phyloP scores from a whole-genome alignment of 2,797 vertebrate genomes.

The Coluber constrictor region DNA sequence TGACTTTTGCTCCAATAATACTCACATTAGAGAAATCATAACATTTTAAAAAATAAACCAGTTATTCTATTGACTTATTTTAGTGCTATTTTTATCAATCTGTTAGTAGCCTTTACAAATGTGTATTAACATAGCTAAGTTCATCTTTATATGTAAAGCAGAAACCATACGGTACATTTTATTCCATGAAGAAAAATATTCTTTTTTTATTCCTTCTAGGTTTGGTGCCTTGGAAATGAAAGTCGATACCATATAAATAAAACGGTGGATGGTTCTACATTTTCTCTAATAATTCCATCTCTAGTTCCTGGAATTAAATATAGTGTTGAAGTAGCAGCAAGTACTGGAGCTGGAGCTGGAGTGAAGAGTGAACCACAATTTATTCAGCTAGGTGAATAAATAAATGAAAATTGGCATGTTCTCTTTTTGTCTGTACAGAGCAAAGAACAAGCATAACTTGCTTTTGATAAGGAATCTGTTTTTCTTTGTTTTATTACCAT shows the following conservation, averaged over 20 bases:
- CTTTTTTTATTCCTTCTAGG: slow-evolving; percentile 66
- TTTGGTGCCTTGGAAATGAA: slow-evolving; percentile 98
- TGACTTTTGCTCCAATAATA: background rate
- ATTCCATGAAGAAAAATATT: background rate
- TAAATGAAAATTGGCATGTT: background rate
- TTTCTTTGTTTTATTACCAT: background rate
- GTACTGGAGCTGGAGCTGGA: slow-evolving; percentile 87
- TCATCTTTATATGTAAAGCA: background rate
- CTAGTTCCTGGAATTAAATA: slow-evolving; percentile 89
- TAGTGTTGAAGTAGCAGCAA: slow-evolving; percentile 90
- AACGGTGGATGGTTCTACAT: slow-evolving; percentile 88
- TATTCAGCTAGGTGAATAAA: slow-evolving; percentile 88
- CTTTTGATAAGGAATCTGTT: background rate
- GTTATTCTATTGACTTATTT: background rate
- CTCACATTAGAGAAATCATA: background rate
- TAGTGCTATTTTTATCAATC: slow-evolving; percentile 15
- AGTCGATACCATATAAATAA: slow-evolving; percentile 94
- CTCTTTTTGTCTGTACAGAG: background rate
- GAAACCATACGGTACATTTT: background rate
- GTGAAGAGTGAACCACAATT: slow-evolving; percentile 89
- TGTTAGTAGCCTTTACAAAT: slow-evolving; percentile 21
- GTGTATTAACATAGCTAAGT: background rate
- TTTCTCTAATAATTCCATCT: slow-evolving; percentile 86
- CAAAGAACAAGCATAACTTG: background rate
- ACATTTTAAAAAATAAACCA: slow-evolving; percentile 4